A percentile compares a stretch with the other conserved stretches of the same genome.
phyloP scores from a whole-genome alignment of 1,140 invertebrate species.

The Zaprionus gabonicus region DNA sequence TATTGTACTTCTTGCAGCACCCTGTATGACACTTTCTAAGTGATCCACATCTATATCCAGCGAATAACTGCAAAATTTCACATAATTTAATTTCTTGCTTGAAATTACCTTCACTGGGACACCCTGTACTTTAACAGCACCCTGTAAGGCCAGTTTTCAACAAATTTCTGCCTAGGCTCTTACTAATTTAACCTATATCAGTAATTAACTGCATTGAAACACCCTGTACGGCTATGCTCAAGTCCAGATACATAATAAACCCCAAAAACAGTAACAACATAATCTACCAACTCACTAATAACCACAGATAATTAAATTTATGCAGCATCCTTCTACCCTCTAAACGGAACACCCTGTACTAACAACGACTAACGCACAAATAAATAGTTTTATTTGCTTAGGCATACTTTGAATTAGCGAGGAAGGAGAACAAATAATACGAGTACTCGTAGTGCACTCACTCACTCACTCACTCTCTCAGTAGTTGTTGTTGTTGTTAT shows the following conservation, averaged over 20 bases:
- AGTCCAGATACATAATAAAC: background rate
- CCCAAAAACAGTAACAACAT: background rate
- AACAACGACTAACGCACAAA: conserved; percentile 56
- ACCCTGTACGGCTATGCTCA: background rate
- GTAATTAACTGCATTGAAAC: background rate
- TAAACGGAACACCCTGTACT: conserved; percentile 51
- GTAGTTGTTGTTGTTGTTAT: conserved; percentile 15
- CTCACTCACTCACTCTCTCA: conserved; percentile 8
- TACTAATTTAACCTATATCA: background rate
- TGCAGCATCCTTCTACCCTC: background rate
- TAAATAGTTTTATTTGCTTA: conserved; percentile 74
- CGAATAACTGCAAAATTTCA: background rate
- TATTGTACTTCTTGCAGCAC: background rate
- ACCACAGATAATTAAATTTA: too few relatives aligned
- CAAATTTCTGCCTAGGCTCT: background rate
- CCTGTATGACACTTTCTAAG: background rate
- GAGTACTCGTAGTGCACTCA: conserved; percentile 40
- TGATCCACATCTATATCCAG: background rate
- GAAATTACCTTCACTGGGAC: too few relatives aligned
- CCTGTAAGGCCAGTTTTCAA: background rate
- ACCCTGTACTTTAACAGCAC: background rate
- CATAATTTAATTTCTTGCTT: background rate
- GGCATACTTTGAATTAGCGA: conserved; percentile 82
- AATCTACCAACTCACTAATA: background rate
- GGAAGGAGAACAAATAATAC: conserved; percentile 83